Evolutionary conservation across 2,797 vertebrate genomes (phyloP).

Genomic region (Amphiprion clarkii): DNA sequence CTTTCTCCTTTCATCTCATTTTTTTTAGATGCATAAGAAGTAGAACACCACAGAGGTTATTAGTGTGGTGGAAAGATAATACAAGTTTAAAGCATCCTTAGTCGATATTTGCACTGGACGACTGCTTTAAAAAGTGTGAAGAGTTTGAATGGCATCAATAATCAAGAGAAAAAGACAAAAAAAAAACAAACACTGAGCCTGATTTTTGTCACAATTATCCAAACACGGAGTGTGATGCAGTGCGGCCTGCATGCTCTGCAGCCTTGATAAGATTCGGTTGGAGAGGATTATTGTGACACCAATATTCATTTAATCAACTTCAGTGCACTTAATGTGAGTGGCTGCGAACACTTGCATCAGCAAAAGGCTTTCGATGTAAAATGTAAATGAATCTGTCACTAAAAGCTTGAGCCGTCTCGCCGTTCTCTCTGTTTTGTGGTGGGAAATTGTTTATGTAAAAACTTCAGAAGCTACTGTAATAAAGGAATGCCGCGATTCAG

Average conservation of each 20-base stretch:
- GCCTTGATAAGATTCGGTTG: constrained; percentile 54
- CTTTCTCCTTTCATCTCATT: constrained; percentile 1
- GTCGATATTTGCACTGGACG: not conserved
- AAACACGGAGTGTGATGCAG: constrained; percentile 24
- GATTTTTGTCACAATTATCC: constrained; percentile 40
- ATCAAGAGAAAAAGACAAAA: constrained; percentile 22
- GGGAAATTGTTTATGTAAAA: constrained; percentile 73
- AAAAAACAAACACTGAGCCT: constrained; percentile 26
- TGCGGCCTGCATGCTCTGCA: constrained; percentile 34
- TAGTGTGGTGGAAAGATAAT: not conserved
- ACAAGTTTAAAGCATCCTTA: not conserved
- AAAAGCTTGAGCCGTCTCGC: constrained; percentile 52
- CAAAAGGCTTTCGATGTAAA: constrained; percentile 68
- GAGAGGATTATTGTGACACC: constrained; percentile 69
- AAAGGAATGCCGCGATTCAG: constrained; percentile 63
- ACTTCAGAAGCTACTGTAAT: constrained; percentile 71
- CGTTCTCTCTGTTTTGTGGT: constrained; percentile 42
- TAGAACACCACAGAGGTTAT: not conserved
- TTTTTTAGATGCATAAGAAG: not conserved
- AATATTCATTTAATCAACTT: constrained; percentile 74
- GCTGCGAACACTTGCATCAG: constrained; percentile 59
- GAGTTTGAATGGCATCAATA: constrained; percentile 21
- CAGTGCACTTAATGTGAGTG: constrained; percentile 75
- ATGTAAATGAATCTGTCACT: constrained; percentile 75
- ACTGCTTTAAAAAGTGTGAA: not conserved